These are phyloP conservation scores for Selenia dentaria DNA, from an alignment of 2,888 invertebrate genomes.

Conservation along the genomic window DNA sequence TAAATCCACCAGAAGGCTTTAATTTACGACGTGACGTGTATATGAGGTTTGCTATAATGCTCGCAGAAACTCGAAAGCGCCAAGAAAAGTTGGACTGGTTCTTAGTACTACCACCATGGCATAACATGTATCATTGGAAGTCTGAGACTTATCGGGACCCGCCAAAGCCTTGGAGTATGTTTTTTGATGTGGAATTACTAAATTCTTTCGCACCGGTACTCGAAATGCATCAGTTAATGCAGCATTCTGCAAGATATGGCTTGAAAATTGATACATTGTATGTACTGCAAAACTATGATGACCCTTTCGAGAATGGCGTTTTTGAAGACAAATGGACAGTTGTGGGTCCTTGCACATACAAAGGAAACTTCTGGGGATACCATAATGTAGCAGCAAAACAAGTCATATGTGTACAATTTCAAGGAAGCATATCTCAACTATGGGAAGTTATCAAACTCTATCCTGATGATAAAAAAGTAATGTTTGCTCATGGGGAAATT, in stretches of 20 bases:
- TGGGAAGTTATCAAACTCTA: slow-evolving; percentile 82
- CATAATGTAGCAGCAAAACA: slow-evolving; percentile 86
- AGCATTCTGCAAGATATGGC: slow-evolving; percentile 36
- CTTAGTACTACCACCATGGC: slow-evolving; percentile 97
- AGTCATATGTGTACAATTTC: slow-evolving; percentile 92
- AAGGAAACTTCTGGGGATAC: slow-evolving; percentile 88
- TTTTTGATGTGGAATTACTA: slow-evolving; percentile 94
- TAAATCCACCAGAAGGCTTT: slow-evolving; percentile 98
- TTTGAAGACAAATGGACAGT: slow-evolving; percentile 94
- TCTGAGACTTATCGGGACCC: slow-evolving; percentile 81
- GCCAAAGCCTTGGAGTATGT: slow-evolving; percentile 90
- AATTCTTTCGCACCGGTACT: slow-evolving; percentile 92
- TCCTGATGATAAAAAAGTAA: slow-evolving; percentile 77
- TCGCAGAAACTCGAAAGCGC: slow-evolving; percentile 86
- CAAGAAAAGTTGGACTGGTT: slow-evolving; percentile 78
- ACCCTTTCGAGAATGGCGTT: slow-evolving; percentile 92
- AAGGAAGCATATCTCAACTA: slow-evolving; percentile 89
- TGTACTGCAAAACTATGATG: slow-evolving; percentile 92
- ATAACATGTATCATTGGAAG: slow-evolving; percentile 95
- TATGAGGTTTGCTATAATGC: slow-evolving; percentile 94
- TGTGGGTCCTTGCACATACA: slow-evolving; percentile 58
- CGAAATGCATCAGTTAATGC: slow-evolving; percentile 92
- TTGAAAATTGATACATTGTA: slow-evolving; percentile 90
- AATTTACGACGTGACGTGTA: slow-evolving; percentile 98
- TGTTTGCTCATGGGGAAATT: slow-evolving; percentile 93